A percentile compares a stretch with the other conserved stretches of the same genome.
phyloP scores from a whole-genome alignment of 2,797 vertebrate genomes.

The Darevskia mixta region DNA sequence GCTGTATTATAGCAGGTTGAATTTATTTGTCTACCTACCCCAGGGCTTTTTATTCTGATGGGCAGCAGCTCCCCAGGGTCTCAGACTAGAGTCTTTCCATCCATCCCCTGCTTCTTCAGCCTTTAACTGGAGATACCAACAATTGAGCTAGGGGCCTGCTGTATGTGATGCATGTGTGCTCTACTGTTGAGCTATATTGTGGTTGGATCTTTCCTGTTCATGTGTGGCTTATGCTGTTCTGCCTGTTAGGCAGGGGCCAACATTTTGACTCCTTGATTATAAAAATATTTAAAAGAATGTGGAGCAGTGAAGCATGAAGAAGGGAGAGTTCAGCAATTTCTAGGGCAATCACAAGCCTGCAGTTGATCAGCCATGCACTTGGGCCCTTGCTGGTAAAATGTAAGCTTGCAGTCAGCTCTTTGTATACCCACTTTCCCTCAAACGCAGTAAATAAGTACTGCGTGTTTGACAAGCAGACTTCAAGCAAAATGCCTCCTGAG shows the following conservation, averaged over 20 bases:
- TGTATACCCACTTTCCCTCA: background rate
- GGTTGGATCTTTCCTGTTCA: background rate
- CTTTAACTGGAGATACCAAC: background rate
- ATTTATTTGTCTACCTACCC: background rate
- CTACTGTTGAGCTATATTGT: background rate
- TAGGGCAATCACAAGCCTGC: background rate
- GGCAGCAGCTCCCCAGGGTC: background rate
- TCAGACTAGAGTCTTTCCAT: background rate
- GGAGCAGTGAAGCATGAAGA: background rate
- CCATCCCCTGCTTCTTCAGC: background rate
- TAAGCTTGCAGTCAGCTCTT: background rate
- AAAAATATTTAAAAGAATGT: background rate
- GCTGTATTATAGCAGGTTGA: background rate
- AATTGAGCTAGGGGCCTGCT: background rate
- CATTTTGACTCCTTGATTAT: background rate
- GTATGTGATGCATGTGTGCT: background rate
- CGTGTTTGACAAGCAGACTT: constrained; percentile 39
- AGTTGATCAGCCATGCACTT: background rate
- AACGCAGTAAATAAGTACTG: constrained; percentile 13
- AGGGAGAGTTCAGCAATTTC: constrained; percentile 5
- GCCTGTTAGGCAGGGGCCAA: background rate
- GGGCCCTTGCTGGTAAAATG: constrained; percentile 3
- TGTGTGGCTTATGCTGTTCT: background rate
- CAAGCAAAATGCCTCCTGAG: constrained; percentile 38
- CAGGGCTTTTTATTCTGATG: background rate